These are phyloP conservation scores for Crypturellus undulatus DNA, from an alignment of 2,113 vertebrate genomes.

Conservation along the genomic window DNA sequence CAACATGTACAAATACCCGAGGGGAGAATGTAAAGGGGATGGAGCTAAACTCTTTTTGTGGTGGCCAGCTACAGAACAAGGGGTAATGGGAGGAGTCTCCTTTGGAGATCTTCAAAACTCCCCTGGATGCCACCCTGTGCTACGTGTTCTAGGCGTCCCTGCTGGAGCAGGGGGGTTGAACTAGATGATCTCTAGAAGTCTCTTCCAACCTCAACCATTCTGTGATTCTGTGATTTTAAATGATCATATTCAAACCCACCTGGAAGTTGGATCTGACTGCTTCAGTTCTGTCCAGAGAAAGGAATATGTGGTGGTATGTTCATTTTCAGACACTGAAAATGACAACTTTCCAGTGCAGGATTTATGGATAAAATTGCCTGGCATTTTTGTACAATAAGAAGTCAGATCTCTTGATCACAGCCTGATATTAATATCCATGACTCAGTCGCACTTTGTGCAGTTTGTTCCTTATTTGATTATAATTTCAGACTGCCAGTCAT, in stretches of 20 bases:
- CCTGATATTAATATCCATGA: not conserved
- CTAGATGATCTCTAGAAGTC: too few species aligned
- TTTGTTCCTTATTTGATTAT: not conserved
- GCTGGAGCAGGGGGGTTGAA: too few species aligned
- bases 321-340: not conserved
- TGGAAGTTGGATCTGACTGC: not conserved
- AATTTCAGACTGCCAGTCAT: not conserved
- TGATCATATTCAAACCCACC: not conserved
- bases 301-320: not conserved
- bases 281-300: not conserved
- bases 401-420: not conserved
- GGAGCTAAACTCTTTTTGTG: too few species aligned
- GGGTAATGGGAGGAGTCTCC: too few species aligned
- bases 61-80: too few species aligned
- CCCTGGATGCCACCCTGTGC: too few species aligned
- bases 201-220: too few species aligned
- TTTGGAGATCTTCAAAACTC: too few species aligned
- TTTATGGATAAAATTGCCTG: not conserved
- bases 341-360: not conserved
- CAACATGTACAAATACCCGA: too few species aligned
- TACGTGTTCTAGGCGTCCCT: too few species aligned
- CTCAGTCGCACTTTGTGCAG: not conserved
- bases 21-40: too few species aligned
- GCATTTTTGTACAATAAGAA: fast-evolving
- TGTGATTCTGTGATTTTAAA: not conserved